Evolutionary conservation across 2,113 vertebrate genomes (phyloP).

Genomic region (Silurus asotus): DNA sequence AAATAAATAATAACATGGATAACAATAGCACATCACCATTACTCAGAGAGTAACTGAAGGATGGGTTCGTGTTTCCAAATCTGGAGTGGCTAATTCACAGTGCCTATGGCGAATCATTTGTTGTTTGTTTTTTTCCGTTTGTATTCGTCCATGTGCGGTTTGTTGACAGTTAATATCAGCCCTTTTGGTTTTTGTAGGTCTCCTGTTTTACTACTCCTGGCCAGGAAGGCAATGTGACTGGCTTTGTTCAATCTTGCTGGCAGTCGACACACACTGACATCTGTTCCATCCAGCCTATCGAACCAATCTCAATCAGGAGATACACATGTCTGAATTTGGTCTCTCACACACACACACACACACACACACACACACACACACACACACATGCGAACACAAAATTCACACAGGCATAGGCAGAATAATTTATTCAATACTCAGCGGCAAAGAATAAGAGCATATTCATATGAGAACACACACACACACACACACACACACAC

Average conservation of each 20-base stretch:
- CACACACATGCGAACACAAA: constrained; percentile 57
- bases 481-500: constrained; percentile 44
- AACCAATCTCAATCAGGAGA: constrained; percentile 89
- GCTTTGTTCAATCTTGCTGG: constrained; percentile 90
- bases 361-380: constrained; percentile 24
- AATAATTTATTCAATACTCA: constrained; percentile 36
- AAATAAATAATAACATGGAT: constrained; percentile 51
- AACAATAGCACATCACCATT: constrained; percentile 37
- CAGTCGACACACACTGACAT: constrained; percentile 89
- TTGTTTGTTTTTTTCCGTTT: constrained; percentile 57
- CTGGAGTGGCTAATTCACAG: constrained; percentile 13
- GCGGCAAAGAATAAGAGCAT: constrained; percentile 50
- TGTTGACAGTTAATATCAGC: constrained; percentile 74
- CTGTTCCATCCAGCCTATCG: constrained; percentile 93
- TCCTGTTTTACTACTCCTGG: constrained; percentile 84
- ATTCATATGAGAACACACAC: constrained; percentile 42
- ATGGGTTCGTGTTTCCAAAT: constrained; percentile 22
- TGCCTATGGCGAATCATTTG: neutral
- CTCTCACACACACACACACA: constrained; percentile 27
- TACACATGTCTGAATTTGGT: constrained; percentile 45
- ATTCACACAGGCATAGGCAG: constrained; percentile 56
- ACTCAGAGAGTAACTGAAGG: constrained; percentile 18
- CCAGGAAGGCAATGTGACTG: constrained; percentile 86
- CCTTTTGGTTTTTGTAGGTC: constrained; percentile 75
- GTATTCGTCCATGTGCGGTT: constrained; percentile 43